Evolutionary conservation across 2,888 invertebrate genomes (phyloP), one percentile per base, ranked within the genome.

Genomic region (Lochmaea crataegi): DNA sequence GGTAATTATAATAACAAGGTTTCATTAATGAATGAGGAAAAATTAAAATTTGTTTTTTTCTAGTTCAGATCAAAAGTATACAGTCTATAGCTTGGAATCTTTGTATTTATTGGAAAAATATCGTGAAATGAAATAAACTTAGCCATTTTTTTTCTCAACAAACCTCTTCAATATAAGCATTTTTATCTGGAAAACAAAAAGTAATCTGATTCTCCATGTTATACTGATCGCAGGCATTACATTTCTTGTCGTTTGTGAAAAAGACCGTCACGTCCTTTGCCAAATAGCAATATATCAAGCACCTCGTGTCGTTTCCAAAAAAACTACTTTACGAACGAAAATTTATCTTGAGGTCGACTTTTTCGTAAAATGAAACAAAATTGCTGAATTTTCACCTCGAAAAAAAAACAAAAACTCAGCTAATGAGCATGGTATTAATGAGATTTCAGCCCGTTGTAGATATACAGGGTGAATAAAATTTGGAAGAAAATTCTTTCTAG

Each of bases 211-310:
- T 53, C 41, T 61, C 51, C 53, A 53, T n/a, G 63, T 45, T 63
- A 63, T 63, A 66, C 71, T 71, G 65, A 69, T 68, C 68, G 51
- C 68, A 63, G 41, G 51, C 69, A 73, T 73, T 73, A 65, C 65
- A 68, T 68, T 73, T 73, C 73, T 73, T 73, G 68, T 73, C 73
- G 64, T 42, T 57, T 64, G 57, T 64, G 53, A 60, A 65, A 65
- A 65, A 65, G 58, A 57, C 68, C 67, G 42, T 60, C 65, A 65
- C 68, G 65, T 68, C 51, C 32, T 45, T 51, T n/a, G 58, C 51
- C 65, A 51, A 68, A 73, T 51, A 65, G 65, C 65, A 68, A 72
- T 65, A 69, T 65, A 73, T 68, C 64, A 68, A 65, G 68, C 67
- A 73, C 68, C 60, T 69, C 58, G 65, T 73, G 68, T 65, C 68